These are phyloP conservation scores for Acrobasis repandana DNA, from an alignment of 2,888 invertebrate genomes.

Conservation along the genomic window DNA sequence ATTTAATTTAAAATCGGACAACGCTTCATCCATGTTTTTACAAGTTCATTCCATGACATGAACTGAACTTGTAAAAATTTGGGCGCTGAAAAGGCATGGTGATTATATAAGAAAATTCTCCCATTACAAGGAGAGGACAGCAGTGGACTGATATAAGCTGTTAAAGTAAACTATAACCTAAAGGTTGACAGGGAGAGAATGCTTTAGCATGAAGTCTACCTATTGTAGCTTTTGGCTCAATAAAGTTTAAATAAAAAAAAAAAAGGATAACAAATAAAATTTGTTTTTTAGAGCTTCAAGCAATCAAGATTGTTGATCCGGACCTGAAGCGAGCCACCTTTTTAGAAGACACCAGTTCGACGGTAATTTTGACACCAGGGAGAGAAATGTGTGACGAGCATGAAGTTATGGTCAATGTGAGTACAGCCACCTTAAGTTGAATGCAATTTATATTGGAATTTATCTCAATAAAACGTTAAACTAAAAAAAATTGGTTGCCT, in stretches of 20 bases:
- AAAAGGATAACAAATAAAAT: neutral
- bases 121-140: no score
- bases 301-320: conserved; percentile 57
- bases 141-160: no score
- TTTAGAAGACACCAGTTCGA: conserved; percentile 53
- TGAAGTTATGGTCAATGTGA: conserved; percentile 63
- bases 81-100: no score
- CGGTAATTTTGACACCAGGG: conserved; percentile 50
- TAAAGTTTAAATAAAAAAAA: neutral
- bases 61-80: no score
- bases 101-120: no score
- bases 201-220: no score
- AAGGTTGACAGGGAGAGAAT: no score
- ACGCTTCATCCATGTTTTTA: no score
- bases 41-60: no score
- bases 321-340: conserved; percentile 58
- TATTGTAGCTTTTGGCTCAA: neutral
- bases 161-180: no score
- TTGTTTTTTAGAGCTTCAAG: conserved; percentile 56
- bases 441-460: neutral
- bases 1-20: no score
- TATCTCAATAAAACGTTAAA: neutral
- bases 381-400: conserved; percentile 60
- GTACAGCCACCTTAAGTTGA: conserved; percentile 19
- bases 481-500: no score